Evolutionary conservation across 1,140 invertebrate genomes (phyloP).

Genomic region (Melitaea cinxia): DNA sequence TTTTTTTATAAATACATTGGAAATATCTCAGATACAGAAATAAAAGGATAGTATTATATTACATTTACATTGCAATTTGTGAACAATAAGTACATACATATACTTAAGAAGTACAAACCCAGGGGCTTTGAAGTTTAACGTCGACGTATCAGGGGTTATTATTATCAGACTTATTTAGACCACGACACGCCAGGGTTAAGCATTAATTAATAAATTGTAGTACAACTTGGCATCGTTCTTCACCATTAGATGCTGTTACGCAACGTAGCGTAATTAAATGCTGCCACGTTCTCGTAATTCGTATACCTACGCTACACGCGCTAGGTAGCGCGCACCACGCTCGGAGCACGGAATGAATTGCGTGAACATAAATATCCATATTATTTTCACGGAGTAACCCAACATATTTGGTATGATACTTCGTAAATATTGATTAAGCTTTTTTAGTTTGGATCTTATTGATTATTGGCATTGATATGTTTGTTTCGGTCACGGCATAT

Average conservation of each 20-base stretch:
- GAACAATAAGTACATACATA: too few species aligned
- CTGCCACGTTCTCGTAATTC: slow-evolving; percentile 38
- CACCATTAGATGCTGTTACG: slow-evolving; percentile 48
- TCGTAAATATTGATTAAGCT: neutral
- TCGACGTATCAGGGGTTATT: slow-evolving; percentile 22
- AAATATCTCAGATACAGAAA: too few species aligned
- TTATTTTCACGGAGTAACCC: slow-evolving; percentile 16
- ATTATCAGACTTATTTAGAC: slow-evolving; percentile 47
- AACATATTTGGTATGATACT: slow-evolving; percentile 13
- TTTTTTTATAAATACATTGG: too few species aligned
- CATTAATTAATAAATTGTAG: slow-evolving; percentile 63
- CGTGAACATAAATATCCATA: slow-evolving; percentile 39
- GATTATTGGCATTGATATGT: neutral
- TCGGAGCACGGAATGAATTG: slow-evolving; percentile 40
- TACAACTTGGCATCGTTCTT: slow-evolving; percentile 48
- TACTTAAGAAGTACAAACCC: too few species aligned
- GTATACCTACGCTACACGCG: slow-evolving; percentile 47
- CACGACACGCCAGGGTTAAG: slow-evolving; percentile 52
- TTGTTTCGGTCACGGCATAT: neutral
- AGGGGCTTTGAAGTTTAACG: slow-evolving; percentile 8
- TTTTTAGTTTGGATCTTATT: slow-evolving; percentile 13
- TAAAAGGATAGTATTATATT: too few species aligned
- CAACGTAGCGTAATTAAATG: slow-evolving; percentile 55
- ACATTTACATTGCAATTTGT: slow-evolving; percentile 11
- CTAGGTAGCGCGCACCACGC: slow-evolving; percentile 38